A percentile compares a stretch with the other conserved stretches of the same genome.
These are phyloP conservation scores for Pangasius djambal DNA, from an alignment of 2,797 vertebrate species.

Conservation along the genomic window DNA sequence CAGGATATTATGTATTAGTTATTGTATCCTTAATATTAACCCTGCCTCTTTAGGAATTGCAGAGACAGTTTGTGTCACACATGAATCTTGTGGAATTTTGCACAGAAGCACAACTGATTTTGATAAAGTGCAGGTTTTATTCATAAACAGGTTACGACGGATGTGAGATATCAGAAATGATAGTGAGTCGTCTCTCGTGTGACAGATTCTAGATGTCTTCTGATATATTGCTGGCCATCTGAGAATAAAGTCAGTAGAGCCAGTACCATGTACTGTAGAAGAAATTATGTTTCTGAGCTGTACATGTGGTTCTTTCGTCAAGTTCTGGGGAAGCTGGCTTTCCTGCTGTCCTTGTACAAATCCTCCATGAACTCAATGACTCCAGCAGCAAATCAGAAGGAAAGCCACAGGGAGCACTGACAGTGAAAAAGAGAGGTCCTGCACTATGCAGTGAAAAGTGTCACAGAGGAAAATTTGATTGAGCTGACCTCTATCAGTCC, in stretches of 20 bases:
- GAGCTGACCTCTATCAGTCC: background rate
- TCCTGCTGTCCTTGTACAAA: slow-evolving; percentile 18
- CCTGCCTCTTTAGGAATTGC: background rate
- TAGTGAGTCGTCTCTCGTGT: background rate
- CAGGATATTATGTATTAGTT: background rate
- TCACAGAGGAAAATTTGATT: background rate
- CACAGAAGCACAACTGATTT: background rate
- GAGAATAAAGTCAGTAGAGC: slow-evolving; percentile 2
- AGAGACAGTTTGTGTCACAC: background rate
- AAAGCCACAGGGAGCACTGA: slow-evolving; percentile 20
- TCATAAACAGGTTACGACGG: background rate
- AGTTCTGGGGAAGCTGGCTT: background rate
- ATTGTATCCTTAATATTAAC: background rate
- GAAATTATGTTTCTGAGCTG: background rate
- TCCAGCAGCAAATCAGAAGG: slow-evolving; percentile 17
- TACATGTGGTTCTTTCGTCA: slow-evolving; percentile 18
- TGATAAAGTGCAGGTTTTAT: background rate
- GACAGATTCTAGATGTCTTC: background rate
- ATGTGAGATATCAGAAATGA: background rate
- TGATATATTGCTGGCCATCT: background rate
- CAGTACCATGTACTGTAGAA: background rate
- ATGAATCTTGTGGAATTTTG: background rate
- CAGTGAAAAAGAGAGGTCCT: background rate
- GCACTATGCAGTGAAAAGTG: background rate
- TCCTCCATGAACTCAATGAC: slow-evolving; percentile 34